These are phyloP conservation scores for Microtus ochrogaster DNA, from an alignment of 2,113 vertebrate species.

Conservation along the genomic window DNA sequence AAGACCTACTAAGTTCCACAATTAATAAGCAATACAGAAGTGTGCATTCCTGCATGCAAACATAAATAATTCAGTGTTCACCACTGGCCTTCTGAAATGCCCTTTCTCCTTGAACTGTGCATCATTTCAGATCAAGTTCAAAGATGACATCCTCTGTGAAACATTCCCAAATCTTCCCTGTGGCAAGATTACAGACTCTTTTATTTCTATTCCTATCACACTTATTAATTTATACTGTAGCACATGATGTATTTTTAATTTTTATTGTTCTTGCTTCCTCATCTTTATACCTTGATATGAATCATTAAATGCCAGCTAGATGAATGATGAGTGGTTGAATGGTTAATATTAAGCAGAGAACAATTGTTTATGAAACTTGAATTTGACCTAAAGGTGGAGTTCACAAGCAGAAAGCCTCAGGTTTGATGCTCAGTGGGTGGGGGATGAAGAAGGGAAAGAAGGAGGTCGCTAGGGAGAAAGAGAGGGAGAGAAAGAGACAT, in stretches of 20 bases:
- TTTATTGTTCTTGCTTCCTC: not conserved
- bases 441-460: not conserved
- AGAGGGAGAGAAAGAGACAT: not conserved
- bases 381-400: not conserved
- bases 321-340: not conserved
- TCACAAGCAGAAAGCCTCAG: not conserved
- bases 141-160: not conserved
- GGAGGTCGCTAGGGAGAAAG: too few relatives aligned
- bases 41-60: not conserved
- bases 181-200: not conserved
- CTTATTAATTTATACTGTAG: not conserved
- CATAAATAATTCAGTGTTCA: conserved; percentile 31
- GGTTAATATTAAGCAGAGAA: not conserved
- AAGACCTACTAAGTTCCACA: not conserved
- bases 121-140: conserved; percentile 47
- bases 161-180: not conserved
- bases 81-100: not conserved
- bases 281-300: not conserved
- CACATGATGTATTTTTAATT: conserved; percentile 21
- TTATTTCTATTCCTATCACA: not conserved
- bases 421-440: not conserved
- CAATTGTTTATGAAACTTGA: conserved; percentile 46
- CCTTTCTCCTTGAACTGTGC: not conserved
- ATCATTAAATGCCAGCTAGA: conserved; percentile 18
- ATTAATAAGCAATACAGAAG: conserved; percentile 1